Evolutionary conservation across 2,113 vertebrate genomes (phyloP).

Genomic region (Triplophysa tibetana): DNA sequence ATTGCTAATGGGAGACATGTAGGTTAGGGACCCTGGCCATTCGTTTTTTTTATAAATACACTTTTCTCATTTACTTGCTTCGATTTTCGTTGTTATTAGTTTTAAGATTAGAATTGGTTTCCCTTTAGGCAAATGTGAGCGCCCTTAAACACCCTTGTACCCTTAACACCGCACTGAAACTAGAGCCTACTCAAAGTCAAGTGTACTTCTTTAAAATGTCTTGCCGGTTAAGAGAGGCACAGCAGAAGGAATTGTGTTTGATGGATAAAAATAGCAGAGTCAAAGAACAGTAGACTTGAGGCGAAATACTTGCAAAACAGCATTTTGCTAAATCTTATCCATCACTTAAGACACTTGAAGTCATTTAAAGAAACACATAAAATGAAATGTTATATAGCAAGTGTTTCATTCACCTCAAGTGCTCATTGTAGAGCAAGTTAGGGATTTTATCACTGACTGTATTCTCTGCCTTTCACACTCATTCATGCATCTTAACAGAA

Average conservation of each 20-base stretch:
- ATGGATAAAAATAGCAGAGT: background rate
- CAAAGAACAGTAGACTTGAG: background rate
- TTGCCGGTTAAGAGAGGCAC: background rate
- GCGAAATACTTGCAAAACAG: background rate
- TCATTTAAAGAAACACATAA: too few species aligned
- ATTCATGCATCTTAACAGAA: background rate
- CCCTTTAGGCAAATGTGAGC: too few species aligned
- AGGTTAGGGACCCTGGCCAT: too few species aligned
- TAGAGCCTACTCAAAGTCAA: background rate
- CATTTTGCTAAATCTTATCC: background rate
- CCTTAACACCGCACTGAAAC: background rate
- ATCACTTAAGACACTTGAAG: background rate
- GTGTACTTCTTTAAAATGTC: background rate
- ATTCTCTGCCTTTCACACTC: background rate
- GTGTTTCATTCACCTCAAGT: background rate
- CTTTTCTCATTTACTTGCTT: too few species aligned
- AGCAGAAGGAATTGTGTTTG: background rate
- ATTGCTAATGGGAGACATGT: background rate
- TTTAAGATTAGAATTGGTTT: too few species aligned
- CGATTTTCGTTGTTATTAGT: too few species aligned
- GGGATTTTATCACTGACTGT: background rate
- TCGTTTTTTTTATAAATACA: too few species aligned
- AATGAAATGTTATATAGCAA: too few species aligned
- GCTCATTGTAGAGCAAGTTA: background rate
- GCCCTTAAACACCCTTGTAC: background rate